Evolutionary conservation across 2,888 invertebrate genomes (phyloP).

Genomic region (Cosmia pyralina): DNA sequence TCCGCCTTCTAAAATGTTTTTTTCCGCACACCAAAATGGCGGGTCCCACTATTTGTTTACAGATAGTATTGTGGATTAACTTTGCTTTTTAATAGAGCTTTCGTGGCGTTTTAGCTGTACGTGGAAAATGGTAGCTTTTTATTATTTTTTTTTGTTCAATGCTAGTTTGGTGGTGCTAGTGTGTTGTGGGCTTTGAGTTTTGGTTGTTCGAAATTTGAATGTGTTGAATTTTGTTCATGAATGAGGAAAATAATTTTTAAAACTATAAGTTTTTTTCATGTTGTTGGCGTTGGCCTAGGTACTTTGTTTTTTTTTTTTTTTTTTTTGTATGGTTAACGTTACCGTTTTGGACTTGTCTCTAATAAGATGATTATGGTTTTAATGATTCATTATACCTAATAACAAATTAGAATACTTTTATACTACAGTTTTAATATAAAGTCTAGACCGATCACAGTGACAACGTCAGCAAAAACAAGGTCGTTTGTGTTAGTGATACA

Average conservation of each 20-base stretch:
- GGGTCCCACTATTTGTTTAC: constrained; percentile 83
- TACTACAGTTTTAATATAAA: not conserved
- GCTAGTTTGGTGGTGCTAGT: constrained; percentile 41
- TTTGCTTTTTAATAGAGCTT: constrained; percentile 57
- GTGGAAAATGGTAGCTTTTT: constrained; percentile 40
- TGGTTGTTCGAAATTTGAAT: constrained; percentile 49
- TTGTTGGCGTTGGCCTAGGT: too few relatives aligned
- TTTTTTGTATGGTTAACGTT: not conserved
- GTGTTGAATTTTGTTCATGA: constrained; percentile 35
- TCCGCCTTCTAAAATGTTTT: constrained; percentile 90
- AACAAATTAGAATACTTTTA: not conserved
- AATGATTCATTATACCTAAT: not conserved
- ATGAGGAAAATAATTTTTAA: not conserved
- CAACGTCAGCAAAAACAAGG: not conserved
- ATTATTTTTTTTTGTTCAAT: constrained; percentile 22
- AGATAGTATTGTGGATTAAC: constrained; percentile 62
- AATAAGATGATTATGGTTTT: not conserved
- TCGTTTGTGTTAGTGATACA: not conserved
- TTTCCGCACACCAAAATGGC: constrained; percentile 88
- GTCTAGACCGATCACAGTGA: not conserved
- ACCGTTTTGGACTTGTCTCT: not conserved
- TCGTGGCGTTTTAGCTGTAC: constrained; percentile 49
- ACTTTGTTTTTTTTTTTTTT: not conserved
- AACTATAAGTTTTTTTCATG: not conserved
- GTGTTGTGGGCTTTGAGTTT: constrained; percentile 43